Base-by-base conservation (phyloP, 2,113 vertebrate species). In the Rhabdomys dilectus region DNA sequence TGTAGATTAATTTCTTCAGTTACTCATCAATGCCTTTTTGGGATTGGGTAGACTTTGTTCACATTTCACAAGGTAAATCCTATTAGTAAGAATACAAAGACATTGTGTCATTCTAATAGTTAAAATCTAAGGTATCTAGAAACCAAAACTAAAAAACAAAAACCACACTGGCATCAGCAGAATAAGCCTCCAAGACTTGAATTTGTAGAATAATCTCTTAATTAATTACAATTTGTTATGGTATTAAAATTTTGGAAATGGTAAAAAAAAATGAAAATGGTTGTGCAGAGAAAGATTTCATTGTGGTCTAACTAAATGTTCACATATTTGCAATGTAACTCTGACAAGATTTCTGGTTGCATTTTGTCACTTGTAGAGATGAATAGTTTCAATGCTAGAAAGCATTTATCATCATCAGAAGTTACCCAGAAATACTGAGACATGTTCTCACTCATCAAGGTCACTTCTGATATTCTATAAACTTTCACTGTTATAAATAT, bases 51-150 rank as follows among this genome's bases (percentile, higher is more conserved):
- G 6, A 66, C 39, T 22, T 45, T 48, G 16, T 87, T 87, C 10
- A 68, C 16, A 7, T 88, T 0, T 53, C 17, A 22, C 21, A 7
- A n/a, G 45, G 34, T 53, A 51, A 87, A 66, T 10, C 31, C 29
- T 51, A 29, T 53, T 91, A 82, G 39, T 89, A 62, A 88, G 66
- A 89, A 88, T 53, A 91, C 36, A 60, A 60, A 60, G 6, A 82
- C 8, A 62, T 86, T 91, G 22, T 96, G 73, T 39, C 53, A 78
- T 68, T 81, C 60, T 94, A 94, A 95, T 94, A 93, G 91, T 91
- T 45, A 76, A 45, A 94, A 12, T 3, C 70, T 93, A 72, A 86
- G 16, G 13, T 66, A 87, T 95, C 76, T 80, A 66, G 97, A 31
- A 22, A 34, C 0, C 26, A 78, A 21, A 53, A 36, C 51, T 36